Conservation (phyloP, 2,888 invertebrate genomes). For the Rhagonycha lutea region DNA sequence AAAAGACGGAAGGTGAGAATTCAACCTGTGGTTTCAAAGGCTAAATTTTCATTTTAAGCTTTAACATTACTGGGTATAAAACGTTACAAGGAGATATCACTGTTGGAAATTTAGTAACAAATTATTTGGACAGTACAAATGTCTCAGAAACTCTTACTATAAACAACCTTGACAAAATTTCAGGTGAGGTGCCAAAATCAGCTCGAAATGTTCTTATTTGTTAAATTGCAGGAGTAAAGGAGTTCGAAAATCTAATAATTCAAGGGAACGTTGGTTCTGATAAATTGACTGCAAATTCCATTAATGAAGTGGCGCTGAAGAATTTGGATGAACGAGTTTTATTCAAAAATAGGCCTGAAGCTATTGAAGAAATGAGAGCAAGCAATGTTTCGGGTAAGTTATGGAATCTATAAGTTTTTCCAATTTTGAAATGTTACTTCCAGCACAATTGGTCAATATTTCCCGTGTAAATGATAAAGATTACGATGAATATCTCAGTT, state of each 20-base stretch:
- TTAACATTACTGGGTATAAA: conserved; percentile 42
- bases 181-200: conserved; percentile 1
- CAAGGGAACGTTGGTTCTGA: conserved; percentile 8
- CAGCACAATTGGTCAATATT: not conserved
- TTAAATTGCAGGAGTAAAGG: not conserved
- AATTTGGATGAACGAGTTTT: not conserved
- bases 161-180: conserved; percentile 3
- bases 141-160: conserved; percentile 10
- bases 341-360: not conserved
- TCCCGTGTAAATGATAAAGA: not conserved
- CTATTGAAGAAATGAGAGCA: not conserved
- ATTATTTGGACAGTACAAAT: conserved; percentile 24
- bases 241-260: conserved; percentile 18
- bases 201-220: not conserved
- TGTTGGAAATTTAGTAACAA: conserved; percentile 31
- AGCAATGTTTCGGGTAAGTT: not conserved
- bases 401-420: not conserved
- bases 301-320: conserved; percentile 15
- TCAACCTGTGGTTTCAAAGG: not conserved
- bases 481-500: conserved; percentile 37
- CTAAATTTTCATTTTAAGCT: conserved; percentile 31
- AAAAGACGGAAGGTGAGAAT: conserved; percentile 41
- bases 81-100: conserved; percentile 37
- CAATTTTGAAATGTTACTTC: not conserved
- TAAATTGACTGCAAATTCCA: not conserved